These are phyloP conservation scores for Mustelus asterias DNA, from an alignment of 2,113 vertebrate genomes.

Conservation along the genomic window DNA sequence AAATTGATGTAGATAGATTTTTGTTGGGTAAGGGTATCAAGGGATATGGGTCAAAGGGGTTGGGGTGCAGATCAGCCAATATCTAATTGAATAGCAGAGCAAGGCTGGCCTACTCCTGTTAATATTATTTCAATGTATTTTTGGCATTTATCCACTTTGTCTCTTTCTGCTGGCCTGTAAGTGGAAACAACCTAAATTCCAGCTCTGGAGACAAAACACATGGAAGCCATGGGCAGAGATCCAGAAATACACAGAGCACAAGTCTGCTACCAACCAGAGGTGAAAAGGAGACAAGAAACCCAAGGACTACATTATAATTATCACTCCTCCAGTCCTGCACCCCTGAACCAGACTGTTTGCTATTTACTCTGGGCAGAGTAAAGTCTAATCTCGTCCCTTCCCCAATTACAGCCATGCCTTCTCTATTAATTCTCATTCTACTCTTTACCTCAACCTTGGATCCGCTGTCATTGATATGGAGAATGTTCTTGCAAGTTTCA, in stretches of 20 bases:
- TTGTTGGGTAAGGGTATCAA: not conserved
- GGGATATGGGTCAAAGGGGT: not conserved
- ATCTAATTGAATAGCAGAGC: not conserved
- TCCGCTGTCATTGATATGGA: not conserved
- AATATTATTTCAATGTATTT: not conserved
- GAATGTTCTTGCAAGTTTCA: not conserved
- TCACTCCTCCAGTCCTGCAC: not conserved
- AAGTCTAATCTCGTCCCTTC: not conserved
- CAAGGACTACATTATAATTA: not conserved
- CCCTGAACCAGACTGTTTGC: not conserved
- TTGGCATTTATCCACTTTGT: not conserved
- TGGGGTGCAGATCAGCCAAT: not conserved
- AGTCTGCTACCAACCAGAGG: not conserved
- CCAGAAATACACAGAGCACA: not conserved
- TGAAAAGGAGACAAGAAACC: not conserved
- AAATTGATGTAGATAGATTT: not conserved
- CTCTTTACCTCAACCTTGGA: too few relatives aligned
- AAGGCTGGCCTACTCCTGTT: not conserved
- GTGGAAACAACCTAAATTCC: not conserved
- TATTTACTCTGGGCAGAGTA: not conserved
- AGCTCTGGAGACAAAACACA: not conserved
- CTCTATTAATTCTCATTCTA: not conserved
- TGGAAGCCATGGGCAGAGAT: not conserved
- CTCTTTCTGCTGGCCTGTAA: not conserved
- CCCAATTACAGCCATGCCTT: not conserved